Evolutionary conservation across 2,113 vertebrate genomes (phyloP), one percentile per base, ranked within the genome.

Genomic region (Pseudorhombus dupliciocellatus): DNA sequence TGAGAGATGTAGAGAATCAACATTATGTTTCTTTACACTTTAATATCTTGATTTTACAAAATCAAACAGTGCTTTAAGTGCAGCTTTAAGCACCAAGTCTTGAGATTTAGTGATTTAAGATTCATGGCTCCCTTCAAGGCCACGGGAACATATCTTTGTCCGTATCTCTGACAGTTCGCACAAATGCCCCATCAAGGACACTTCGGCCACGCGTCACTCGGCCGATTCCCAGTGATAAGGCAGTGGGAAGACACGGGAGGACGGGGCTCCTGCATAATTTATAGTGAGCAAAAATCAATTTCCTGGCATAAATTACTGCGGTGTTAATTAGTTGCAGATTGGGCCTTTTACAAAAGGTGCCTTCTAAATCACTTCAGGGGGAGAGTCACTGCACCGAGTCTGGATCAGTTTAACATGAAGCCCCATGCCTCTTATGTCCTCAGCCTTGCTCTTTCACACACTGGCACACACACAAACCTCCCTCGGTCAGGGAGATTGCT

Each of bases 241-340:
- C 6, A 64, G 58, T 34, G 70, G 61, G 48, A 70, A 77, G 73
- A 79, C 73, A 66, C 30, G 10, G 10, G 28, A 2, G 65, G 71
- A 77, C 12, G 53, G 72, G 59, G 68, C 80, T 63, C 66, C 26
- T 90, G 89, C 88, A 86, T 90, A 84, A 91, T 88, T 90, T 87
- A 89, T 70, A 76, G 72, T 53, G 80, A 89, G 75, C 66, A 69
- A 72, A 89, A 90, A 91, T 91, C 86, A 62, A 91, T 91, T 79
- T 73, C 54, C 70, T 31, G 56, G 87, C 87, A 89, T 90, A 88
- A 88, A 91, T 91, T 87, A 90, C 82, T 70, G 57, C 60, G 78
- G 79, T 83, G 87, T 87, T 91, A 92, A 91, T 89, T 88, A 89
- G 85, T 83, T 88, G 84, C 81, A 84, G 84, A 90, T 88, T 86